Base-by-base conservation (phyloP, 2,113 vertebrate species). In the Eclectus roratus region DNA sequence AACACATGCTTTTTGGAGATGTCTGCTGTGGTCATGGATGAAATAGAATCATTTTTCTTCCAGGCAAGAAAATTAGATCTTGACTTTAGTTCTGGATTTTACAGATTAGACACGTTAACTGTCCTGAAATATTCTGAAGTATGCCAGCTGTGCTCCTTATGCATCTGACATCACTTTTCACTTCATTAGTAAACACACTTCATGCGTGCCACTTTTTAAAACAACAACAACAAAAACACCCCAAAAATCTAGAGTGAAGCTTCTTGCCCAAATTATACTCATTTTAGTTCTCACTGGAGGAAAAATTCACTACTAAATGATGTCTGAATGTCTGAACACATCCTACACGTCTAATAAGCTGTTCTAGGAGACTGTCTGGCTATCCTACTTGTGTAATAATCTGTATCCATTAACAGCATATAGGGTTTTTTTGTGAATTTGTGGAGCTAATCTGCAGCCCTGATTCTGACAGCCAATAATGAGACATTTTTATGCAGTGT, bases 221-320 rank as follows among this genome's bases (percentile, higher is more conserved):
- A 29, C 2, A 0, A 4, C 2, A 52, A 56, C 5, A 31, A 58
- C 31, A n/a, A 21, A 55, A 3, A 1, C 52, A 31, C 6, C 33
- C 55, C 18, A 6, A 12, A 25, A 43, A 37, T 33, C 4, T 35
- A 13, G 6, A 65, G 5, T 44, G 23, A 73, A 58, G 10, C 1
- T 43, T 24, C 81, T 72, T 73, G 10, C 17, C 60, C 65, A 70
- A 31, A 65, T 85, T 49, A 24, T 58, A 53, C 11, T 11, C 16
- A 21, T 63, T 71, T 90, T 63, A 37, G 3, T 49, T 50, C 11
- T 44, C 17, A 25, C 20, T 52, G 28, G 23, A 84, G 50, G 19
- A 70, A 83, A 74, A 3, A 9, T 80, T 25, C 6, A 50, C 9
- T 17, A 66, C 46, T 73, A 33, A 81, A 53, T 56, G 14, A 28